Evolutionary conservation across 37 sponge, comb jelly and placozoan genomes (phyloP).

Genomic region (Oscarella lobularis): DNA sequence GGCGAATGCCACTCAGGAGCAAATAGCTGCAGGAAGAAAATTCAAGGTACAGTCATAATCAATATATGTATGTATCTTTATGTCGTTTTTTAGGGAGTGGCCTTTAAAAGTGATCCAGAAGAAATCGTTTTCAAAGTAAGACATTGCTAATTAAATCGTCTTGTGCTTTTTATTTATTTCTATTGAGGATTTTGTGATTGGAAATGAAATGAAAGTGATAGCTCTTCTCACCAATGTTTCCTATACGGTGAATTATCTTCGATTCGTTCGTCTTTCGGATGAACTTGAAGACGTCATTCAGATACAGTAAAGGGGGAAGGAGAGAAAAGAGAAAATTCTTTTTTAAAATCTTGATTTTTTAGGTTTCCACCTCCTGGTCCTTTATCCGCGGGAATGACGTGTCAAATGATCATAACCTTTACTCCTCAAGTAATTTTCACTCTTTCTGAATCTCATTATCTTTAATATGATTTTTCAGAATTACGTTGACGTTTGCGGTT

Average conservation of each 20-base stretch:
- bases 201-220: slow-evolving; percentile 27
- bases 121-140: slow-evolving; percentile 48
- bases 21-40: too few species aligned
- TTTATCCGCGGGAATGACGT: slow-evolving; percentile 89
- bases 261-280: slow-evolving; percentile 48
- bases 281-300: slow-evolving; percentile 56
- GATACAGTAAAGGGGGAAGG: slow-evolving; percentile 32
- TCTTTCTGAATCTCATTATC: not conserved
- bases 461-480: slow-evolving; percentile 17
- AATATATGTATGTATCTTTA: not conserved
- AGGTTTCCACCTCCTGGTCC: slow-evolving; percentile 78
- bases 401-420: slow-evolving; percentile 67
- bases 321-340: too few species aligned
- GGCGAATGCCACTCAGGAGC: too few species aligned
- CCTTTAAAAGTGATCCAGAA: slow-evolving; percentile 71
- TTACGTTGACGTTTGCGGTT: slow-evolving; percentile 56
- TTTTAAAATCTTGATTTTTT: too few species aligned
- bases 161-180: slow-evolving; percentile 1
- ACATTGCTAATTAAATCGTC: not conserved
- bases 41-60: not conserved
- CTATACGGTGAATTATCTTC: slow-evolving; percentile 78
- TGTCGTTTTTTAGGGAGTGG: slow-evolving; percentile 31
- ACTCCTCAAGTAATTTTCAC: slow-evolving; percentile 42
- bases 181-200: slow-evolving; percentile 62
- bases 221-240: slow-evolving; percentile 86